Percentiles rank a stretch among this genome's conserved stretches.
These are phyloP conservation scores for Notechis scutatus DNA, from an alignment of 2,113 vertebrate species.

Conservation along the genomic window DNA sequence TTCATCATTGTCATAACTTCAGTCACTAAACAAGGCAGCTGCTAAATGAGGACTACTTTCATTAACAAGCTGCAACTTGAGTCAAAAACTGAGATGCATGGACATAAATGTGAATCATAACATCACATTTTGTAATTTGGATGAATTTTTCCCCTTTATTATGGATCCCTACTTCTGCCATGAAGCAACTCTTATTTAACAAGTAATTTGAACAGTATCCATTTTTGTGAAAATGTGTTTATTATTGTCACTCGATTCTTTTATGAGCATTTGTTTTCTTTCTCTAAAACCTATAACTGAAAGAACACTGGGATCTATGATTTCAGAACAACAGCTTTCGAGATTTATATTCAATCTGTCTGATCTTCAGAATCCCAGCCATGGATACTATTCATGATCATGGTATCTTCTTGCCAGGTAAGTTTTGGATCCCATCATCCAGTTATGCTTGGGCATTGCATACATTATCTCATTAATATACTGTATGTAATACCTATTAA, in stretches of 20 bases:
- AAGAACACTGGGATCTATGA: not conserved
- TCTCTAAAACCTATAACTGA: not conserved
- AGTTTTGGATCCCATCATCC: not conserved
- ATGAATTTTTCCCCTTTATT: not conserved
- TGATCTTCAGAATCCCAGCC: not conserved
- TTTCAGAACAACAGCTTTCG: not conserved
- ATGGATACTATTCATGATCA: not conserved
- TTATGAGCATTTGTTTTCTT: not conserved
- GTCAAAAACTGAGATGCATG: not conserved
- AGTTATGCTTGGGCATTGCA: not conserved
- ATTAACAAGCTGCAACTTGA: not conserved
- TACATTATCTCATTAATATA: not conserved
- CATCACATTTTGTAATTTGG: not conserved
- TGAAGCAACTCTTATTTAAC: not conserved
- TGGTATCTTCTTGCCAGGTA: not conserved
- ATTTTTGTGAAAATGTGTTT: not conserved
- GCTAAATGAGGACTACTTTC: not conserved
- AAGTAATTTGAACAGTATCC: not conserved
- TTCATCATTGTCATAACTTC: not conserved
- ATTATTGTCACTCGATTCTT: too few species aligned
- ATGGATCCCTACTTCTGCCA: not conserved
- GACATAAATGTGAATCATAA: not conserved
- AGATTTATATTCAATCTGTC: too few species aligned
- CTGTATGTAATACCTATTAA: not conserved
- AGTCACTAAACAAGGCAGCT: not conserved